Evolutionary conservation across 2,797 vertebrate species (phyloP).

Genomic region (Moxostoma hubbsi): DNA sequence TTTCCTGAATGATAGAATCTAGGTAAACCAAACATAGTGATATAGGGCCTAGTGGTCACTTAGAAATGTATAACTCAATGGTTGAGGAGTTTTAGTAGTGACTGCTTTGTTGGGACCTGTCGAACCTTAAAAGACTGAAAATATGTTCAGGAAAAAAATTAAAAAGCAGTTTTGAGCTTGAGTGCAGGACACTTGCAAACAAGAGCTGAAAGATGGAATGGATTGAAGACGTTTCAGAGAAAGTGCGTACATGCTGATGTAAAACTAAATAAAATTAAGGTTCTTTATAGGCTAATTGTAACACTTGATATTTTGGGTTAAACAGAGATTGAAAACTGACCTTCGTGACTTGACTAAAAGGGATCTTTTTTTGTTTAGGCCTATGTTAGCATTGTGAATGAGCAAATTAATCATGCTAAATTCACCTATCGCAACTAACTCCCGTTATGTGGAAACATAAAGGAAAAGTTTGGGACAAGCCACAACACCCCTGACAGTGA

Average conservation of each 20-base stretch:
- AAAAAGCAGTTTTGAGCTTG: background rate
- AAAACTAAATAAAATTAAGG: background rate
- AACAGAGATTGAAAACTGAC: no score
- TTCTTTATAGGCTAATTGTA: no score
- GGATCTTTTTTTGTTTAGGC: background rate
- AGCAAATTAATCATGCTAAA: background rate
- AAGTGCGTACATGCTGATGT: no score
- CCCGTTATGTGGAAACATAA: background rate
- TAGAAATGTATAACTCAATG: no score
- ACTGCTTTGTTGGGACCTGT: background rate
- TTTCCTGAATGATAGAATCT: no score
- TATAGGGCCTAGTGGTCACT: background rate
- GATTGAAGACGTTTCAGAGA: no score
- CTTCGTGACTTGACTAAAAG: background rate
- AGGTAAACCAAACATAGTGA: background rate
- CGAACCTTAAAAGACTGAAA: background rate
- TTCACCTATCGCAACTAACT: background rate
- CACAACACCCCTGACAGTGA: constrained; percentile 26
- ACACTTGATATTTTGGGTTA: no score
- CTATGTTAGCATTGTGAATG: constrained; percentile 6
- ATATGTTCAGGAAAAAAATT: background rate
- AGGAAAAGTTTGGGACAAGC: background rate
- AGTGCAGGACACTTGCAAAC: background rate
- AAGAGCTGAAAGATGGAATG: no score
- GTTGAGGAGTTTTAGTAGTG: background rate